These are phyloP conservation scores for Burhinus bistriatus DNA, from an alignment of 2,113 vertebrate genomes.

Conservation along the genomic window DNA sequence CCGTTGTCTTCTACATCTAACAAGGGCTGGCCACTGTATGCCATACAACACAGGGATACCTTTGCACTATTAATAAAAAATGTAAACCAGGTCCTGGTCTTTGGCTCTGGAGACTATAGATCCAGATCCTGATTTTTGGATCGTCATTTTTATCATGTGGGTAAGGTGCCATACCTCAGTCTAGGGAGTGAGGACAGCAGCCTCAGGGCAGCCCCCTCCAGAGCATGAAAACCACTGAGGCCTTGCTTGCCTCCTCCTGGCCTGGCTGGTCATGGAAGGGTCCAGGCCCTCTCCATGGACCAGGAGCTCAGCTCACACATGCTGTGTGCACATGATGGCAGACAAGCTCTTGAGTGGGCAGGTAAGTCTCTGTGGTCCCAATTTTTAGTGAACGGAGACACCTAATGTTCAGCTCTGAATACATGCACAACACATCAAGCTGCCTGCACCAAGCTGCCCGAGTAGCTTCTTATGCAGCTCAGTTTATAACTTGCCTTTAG, in stretches of 20 bases:
- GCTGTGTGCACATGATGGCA: background rate
- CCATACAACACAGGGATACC: no score
- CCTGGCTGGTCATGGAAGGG: background rate
- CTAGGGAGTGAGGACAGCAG: accelerated
- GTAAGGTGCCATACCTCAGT: background rate
- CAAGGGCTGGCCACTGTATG: background rate
- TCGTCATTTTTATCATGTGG: accelerated
- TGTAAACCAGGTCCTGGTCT: no score
- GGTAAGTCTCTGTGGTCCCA: no score
- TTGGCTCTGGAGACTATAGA: background rate
- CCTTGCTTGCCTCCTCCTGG: background rate
- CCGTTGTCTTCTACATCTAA: accelerated
- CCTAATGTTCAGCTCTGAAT: background rate
- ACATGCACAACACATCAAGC: accelerated
- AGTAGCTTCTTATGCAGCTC: background rate
- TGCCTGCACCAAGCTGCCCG: background rate
- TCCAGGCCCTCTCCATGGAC: accelerated
- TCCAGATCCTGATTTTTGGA: background rate
- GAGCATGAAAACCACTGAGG: accelerated
- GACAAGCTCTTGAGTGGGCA: background rate
- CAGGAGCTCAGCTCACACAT: background rate
- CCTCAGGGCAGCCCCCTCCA: background rate
- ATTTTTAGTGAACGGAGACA: conserved; percentile 18
- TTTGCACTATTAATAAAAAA: no score
- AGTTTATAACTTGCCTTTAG: background rate